These are phyloP conservation scores for Altica lythri DNA, from an alignment of 2,888 invertebrate species.

Conservation along the genomic window DNA sequence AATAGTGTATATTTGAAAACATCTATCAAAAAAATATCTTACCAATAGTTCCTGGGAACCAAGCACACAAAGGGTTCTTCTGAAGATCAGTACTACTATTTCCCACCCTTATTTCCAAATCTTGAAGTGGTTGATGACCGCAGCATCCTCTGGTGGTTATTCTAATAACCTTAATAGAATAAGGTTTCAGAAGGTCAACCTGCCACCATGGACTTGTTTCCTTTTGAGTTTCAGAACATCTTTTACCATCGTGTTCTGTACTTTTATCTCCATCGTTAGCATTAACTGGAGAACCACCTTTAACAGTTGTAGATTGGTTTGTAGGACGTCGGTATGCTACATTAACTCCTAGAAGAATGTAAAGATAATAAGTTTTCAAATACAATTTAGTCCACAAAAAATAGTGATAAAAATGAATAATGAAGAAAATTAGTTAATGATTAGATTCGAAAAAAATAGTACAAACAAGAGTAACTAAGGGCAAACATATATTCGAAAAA, in stretches of 20 bases:
- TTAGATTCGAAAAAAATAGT: no score
- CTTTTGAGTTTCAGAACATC: slow-evolving; percentile 87
- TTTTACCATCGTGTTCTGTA: slow-evolving; percentile 83
- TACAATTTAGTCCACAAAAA: no score
- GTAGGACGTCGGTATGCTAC: slow-evolving; percentile 85
- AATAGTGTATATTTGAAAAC: no score
- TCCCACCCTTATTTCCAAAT: slow-evolving; percentile 87
- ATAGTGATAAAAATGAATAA: no score
- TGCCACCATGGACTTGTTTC: slow-evolving; percentile 95
- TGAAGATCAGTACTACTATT: slow-evolving; percentile 87
- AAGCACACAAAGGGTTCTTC: slow-evolving; percentile 88
- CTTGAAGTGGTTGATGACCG: slow-evolving; percentile 86
- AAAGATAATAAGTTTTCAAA: no score
- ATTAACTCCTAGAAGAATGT: slow-evolving; percentile 75
- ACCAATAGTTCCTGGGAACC: slow-evolving; percentile 91
- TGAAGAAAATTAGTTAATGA: no score
- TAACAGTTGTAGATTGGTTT: slow-evolving; percentile 87
- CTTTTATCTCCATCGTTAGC: slow-evolving; percentile 87
- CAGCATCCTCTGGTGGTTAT: slow-evolving; percentile 85
- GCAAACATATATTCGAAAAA: no score
- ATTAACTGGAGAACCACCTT: slow-evolving; percentile 80
- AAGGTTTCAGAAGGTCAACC: slow-evolving; percentile 82
- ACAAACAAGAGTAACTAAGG: no score
- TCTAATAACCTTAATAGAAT: slow-evolving; percentile 82
- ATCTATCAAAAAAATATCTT: slow-evolving; percentile 47